Conservation (phyloP, 2,888 invertebrate genomes). For the Limnephilus marmoratus region DNA sequence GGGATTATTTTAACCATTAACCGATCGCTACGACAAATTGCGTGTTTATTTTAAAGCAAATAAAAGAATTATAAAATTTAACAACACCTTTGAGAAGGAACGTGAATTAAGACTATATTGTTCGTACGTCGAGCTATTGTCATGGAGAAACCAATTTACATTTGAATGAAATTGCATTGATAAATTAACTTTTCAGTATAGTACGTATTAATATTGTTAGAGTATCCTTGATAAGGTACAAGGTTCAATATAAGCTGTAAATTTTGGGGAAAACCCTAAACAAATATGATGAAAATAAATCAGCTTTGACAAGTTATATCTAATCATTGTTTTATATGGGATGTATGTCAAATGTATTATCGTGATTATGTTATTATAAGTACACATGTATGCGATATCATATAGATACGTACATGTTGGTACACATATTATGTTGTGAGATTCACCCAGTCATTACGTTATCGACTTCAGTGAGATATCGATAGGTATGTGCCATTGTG, state of each 20-base stretch:
- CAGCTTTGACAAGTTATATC: constrained; percentile 13
- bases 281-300: neutral
- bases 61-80: neutral
- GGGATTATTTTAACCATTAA: constrained; percentile 7
- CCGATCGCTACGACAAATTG: constrained; percentile 19
- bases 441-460: constrained; percentile 1
- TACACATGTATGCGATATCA: constrained; percentile 9
- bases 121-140: neutral
- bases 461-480: constrained; percentile 25
- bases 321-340: constrained; percentile 2
- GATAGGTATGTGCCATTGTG: neutral
- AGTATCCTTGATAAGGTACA: neutral
- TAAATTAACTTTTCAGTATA: neutral
- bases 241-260: neutral
- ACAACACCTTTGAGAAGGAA: neutral
- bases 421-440: neutral
- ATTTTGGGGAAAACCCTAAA: constrained; percentile 26
- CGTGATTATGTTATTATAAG: constrained; percentile 32
- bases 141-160: neutral
- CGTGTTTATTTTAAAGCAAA: neutral
- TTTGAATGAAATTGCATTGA: neutral
- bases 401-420: neutral
- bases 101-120: neutral
- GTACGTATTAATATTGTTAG: neutral
- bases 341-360: constrained; percentile 42